Conservation (phyloP, 1,140 invertebrate genomes). For the Atta cephalotes region DNA sequence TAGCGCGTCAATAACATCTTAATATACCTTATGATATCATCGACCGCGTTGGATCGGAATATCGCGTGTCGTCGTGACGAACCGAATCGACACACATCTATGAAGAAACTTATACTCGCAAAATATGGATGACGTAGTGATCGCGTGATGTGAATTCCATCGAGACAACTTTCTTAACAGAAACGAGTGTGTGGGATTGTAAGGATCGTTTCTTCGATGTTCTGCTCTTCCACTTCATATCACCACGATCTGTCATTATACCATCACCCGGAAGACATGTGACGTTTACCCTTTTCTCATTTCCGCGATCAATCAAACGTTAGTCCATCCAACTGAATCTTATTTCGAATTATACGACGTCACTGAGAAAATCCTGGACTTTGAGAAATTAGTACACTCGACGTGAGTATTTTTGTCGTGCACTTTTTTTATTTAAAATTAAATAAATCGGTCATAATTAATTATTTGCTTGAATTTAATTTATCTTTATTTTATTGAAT, state of each 20-base stretch:
- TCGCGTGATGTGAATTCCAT: neutral
- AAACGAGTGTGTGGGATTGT: neutral
- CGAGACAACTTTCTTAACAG: constrained; percentile 33
- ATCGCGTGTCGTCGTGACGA: constrained; percentile 41
- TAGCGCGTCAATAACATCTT: constrained; percentile 53
- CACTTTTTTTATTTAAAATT: constrained; percentile 11
- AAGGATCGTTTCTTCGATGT: constrained; percentile 12
- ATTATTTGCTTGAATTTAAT: neutral
- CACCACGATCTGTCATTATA: constrained; percentile 31
- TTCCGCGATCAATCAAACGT: constrained; percentile 30
- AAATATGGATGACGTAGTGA: constrained; percentile 26
- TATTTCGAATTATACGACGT: constrained; percentile 27
- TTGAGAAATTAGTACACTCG: neutral
- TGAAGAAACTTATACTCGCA: neutral
- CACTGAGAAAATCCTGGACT: neutral
- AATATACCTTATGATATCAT: constrained; percentile 61
- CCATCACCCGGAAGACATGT: neutral
- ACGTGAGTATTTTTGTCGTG: neutral
- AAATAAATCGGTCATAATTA: neutral
- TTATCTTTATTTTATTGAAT: neutral
- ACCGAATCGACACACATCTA: neutral
- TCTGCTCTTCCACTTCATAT: constrained; percentile 19
- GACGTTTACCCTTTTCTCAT: constrained; percentile 26
- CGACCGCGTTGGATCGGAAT: constrained; percentile 32
- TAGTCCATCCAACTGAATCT: constrained; percentile 35